Evolutionary conservation across 2,888 invertebrate genomes (phyloP), one percentile per base, ranked within the genome.

Genomic region (Caenorhabditis becei): DNA sequence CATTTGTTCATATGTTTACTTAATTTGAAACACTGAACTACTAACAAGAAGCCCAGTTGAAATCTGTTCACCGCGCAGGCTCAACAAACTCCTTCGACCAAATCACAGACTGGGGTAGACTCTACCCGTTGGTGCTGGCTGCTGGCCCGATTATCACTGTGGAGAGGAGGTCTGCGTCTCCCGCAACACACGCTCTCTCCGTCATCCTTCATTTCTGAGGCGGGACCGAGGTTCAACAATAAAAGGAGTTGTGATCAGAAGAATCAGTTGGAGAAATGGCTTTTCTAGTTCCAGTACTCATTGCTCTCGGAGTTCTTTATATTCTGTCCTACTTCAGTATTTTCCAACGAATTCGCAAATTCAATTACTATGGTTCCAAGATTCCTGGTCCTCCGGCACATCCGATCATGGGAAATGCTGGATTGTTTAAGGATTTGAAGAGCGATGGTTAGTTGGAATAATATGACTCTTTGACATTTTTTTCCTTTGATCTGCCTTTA

Each of bases 341-440:
- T 10, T 37, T 49, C 14, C 18, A 20, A 0, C 24, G 24, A 11
- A 59, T 70, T 18, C 59, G 35, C 26, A 59, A 51, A n/a, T 37
- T 51, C 51, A 70, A 70, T 23, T 49, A 35, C 18, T 70, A 70
- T 51, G 69, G 59, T n/a, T 59, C 59, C 1, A 44, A 51, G 18
- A 70, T 70, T 11, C 69, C 69, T 1, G 69, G 69, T 2, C 69
- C 69, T 0, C 24, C 32, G 3, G 59, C n/a, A 0, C 49, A 61
- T 18, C 51, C 23, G 37, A 18, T 70, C 5, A 51, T 37, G 51
- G 69, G 69, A 35, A 70, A 70, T 16, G 24, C 23, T 2, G 49
- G 28, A 32, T 58, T 59, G 51, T 70, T 70, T 16, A 47, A 59
- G 16, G 41, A 51, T 32, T 23, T 32, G 37, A 35, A 56, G 5